Base-by-base conservation (phyloP, 2,113 vertebrate species). In the Malurus alboscapulatus region DNA sequence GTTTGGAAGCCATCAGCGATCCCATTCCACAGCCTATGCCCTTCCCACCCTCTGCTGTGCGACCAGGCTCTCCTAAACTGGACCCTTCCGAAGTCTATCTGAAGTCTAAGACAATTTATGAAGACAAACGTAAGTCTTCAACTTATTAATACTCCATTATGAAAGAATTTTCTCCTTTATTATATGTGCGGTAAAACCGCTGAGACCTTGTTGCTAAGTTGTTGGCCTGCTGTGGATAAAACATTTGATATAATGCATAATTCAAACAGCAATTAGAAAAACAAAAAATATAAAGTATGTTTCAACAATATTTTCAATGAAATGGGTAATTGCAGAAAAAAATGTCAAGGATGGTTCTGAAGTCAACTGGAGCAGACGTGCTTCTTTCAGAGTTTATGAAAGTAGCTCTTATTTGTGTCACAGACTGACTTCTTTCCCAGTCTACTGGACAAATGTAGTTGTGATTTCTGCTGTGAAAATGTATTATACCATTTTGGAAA, bases 81-180 rank as follows among this genome's bases (percentile, higher is more conserved):
- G 99, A 99, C 93, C 98, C 99, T 8, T 99, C 99, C 0, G 99
- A 99, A 93, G 98, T 99, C 92, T 99, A 99, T 98, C 96, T 99
- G 97, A 99, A 99, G 55, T 99, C 99, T 75, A 99, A 98, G 97
- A 98, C 98, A 36, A 96, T 99, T 17, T 97, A 98, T 65, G 99
- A 99, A 96, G 99, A 98, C 97, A 99, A 99, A 95, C 99, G 99
- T 99, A 89, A 99, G 99, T 12, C 42, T 59, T 85, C 29, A n/a
- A 30, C 16, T 45, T 44, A 40, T 53, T 87, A 58, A 84, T 42
- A 30, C 0, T 62, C 29, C 17, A 0, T 61, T 42, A 14, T 3
- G 25, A 71, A 47, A 48, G 42, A n/a, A 7, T 74, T n/a, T 78
- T 80, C 68, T 55, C 15, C 24, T 36, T 40, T 62, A 32, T 29